Conservation (phyloP, 1,140 invertebrate genomes). For the Geopemphigus sp. region DNA sequence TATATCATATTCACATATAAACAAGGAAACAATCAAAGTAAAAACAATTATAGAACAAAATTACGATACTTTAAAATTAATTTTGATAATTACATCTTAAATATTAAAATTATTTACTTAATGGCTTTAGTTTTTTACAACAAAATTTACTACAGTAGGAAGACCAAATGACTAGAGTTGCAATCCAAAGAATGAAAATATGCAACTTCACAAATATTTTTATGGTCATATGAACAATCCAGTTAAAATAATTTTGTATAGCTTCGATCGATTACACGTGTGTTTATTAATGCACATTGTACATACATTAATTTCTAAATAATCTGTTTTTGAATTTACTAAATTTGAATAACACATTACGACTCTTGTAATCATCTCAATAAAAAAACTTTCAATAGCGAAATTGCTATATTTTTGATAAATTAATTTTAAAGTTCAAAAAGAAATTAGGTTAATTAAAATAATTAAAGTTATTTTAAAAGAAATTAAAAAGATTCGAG, state of each 20-base stretch:
- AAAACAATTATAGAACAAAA: not conserved
- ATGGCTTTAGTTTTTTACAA: not conserved
- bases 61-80: no score
- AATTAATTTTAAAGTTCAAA: not conserved
- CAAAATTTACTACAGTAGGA: constrained; percentile 2
- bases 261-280: not conserved
- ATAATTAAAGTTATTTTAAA: not conserved
- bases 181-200: not conserved
- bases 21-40: not conserved
- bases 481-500: not conserved
- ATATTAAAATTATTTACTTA: no score
- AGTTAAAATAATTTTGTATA: not conserved
- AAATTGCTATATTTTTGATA: not conserved
- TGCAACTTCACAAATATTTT: not conserved
- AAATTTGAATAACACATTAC: not conserved
- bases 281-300: not conserved
- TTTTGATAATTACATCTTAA: no score
- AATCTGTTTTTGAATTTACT: not conserved
- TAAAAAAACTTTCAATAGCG: no score
- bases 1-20: constrained; percentile 10
- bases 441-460: not conserved
- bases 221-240: not conserved
- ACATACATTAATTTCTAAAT: not conserved
- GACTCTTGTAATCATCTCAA: not conserved
- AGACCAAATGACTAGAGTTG: constrained; percentile 45